These are phyloP conservation scores for Micromussa lordhowensis DNA, from an alignment of 92 coral and sea anemone genomes.

Conservation along the genomic window DNA sequence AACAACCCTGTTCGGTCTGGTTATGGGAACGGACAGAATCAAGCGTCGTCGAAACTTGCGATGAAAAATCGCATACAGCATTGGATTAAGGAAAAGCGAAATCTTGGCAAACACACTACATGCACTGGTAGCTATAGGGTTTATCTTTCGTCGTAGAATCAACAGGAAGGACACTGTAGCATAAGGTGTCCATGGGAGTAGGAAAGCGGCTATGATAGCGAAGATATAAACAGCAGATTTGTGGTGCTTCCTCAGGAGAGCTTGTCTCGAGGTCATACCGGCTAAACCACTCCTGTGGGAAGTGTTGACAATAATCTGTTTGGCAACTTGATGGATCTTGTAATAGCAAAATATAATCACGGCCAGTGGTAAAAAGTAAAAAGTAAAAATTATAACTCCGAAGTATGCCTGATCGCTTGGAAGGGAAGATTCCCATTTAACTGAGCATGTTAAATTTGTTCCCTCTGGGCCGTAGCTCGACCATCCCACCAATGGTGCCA, in stretches of 20 bases:
- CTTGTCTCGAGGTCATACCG: not conserved
- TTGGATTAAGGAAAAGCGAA: slow-evolving; percentile 24
- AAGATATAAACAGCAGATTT: slow-evolving; percentile 9
- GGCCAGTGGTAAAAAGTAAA: slow-evolving; percentile 39
- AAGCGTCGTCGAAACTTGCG: slow-evolving; percentile 9
- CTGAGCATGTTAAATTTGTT: slow-evolving; percentile 54
- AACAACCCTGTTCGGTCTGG: not conserved
- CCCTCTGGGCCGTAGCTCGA: slow-evolving; percentile 64
- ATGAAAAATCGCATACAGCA: slow-evolving; percentile 1
- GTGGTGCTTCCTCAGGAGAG: not conserved
- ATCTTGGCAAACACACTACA: slow-evolving; percentile 12
- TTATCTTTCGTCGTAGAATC: not conserved
- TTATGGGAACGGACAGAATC: not conserved
- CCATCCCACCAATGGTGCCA: slow-evolving; percentile 60
- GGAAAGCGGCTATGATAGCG: not conserved
- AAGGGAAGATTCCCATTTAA: slow-evolving; percentile 39
- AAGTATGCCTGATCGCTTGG: slow-evolving; percentile 52
- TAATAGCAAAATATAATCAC: slow-evolving; percentile 43
- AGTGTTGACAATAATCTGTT: slow-evolving; percentile 4
- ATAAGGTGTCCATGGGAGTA: slow-evolving; percentile 21
- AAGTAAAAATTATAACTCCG: slow-evolving; percentile 50
- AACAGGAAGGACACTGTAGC: not conserved
- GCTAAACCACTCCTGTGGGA: not conserved
- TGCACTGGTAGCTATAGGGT: slow-evolving; percentile 15
- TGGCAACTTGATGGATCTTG: slow-evolving; percentile 34